Conservation (phyloP, 2,888 invertebrate species). For the Meteorus colon region DNA sequence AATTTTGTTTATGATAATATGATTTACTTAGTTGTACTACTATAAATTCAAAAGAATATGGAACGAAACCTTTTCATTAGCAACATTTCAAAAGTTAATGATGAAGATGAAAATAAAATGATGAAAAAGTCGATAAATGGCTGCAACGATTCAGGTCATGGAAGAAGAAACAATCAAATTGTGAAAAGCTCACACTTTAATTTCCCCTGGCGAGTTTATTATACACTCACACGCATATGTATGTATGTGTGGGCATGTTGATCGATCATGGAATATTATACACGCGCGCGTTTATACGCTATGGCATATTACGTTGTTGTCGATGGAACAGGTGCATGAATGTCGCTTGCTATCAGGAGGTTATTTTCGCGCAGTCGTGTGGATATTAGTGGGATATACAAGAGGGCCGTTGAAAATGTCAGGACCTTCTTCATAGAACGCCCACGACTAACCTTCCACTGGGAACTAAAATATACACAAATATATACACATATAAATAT, state of each 20-base stretch:
- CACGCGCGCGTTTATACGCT: background rate
- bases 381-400: conserved; percentile 48
- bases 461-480: conserved; percentile 21
- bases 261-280: background rate
- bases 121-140: background rate
- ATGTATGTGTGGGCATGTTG: background rate
- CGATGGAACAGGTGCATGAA: conserved; percentile 36
- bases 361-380: conserved; percentile 48
- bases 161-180: conserved; percentile 33
- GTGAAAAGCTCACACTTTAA: conserved; percentile 9
- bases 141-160: background rate
- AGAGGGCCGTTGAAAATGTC: conserved; percentile 58
- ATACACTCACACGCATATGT: background rate
- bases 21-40: too few species aligned
- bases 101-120: background rate
- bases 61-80: too few species aligned
- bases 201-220: conserved; percentile 10
- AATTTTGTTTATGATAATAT: too few species aligned
- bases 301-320: background rate
- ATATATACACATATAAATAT: conserved; percentile 19
- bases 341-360: background rate
- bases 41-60: too few species aligned
- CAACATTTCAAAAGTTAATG: too few species aligned
- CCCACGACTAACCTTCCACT: conserved; percentile 41
- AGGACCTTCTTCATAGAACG: conserved; percentile 56